A percentile compares a stretch with the other conserved stretches of the same genome.
Evolutionary conservation across 2,888 invertebrate genomes (phyloP).

Genomic region (Callyntrura guangdongensis): DNA sequence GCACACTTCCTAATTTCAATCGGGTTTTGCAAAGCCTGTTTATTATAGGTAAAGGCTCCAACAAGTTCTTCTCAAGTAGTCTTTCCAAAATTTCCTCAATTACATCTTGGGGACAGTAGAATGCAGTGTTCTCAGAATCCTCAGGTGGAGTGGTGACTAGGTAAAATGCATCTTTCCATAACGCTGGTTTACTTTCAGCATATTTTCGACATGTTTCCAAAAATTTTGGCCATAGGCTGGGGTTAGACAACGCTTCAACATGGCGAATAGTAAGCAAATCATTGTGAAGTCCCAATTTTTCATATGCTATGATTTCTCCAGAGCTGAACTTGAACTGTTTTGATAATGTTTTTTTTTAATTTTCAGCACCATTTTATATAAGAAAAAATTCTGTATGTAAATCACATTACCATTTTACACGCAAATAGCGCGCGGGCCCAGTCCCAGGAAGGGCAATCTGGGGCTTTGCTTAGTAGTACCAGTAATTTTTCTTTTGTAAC

Average conservation of each 20-base stretch:
- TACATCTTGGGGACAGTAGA: constrained; percentile 81
- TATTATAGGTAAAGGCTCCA: constrained; percentile 84
- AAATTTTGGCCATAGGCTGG: constrained; percentile 82
- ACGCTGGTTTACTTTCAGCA: constrained; percentile 81
- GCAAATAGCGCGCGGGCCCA: constrained; percentile 84
- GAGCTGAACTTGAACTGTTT: constrained; percentile 81
- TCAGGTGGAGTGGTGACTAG: constrained; percentile 81
- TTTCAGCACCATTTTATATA: background rate
- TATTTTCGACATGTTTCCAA: constrained; percentile 84
- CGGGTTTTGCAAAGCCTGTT: constrained; percentile 83
- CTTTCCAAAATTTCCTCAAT: constrained; percentile 83
- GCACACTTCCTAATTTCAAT: constrained; percentile 82
- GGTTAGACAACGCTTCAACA: constrained; percentile 81
- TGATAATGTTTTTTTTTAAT: background rate
- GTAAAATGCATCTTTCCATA: constrained; percentile 84
- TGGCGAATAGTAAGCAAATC: constrained; percentile 83
- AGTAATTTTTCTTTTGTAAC: constrained; percentile 82
- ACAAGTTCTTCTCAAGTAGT: constrained; percentile 82
- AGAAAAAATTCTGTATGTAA: background rate
- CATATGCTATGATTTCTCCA: constrained; percentile 84
- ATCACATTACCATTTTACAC: constrained; percentile 83
- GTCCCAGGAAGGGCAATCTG: constrained; percentile 84
- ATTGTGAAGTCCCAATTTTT: constrained; percentile 83
- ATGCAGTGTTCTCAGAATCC: constrained; percentile 22
- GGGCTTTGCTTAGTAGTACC: constrained; percentile 83